Conservation (phyloP, 2,888 invertebrate species). For the Ceriagrion tenellum region DNA sequence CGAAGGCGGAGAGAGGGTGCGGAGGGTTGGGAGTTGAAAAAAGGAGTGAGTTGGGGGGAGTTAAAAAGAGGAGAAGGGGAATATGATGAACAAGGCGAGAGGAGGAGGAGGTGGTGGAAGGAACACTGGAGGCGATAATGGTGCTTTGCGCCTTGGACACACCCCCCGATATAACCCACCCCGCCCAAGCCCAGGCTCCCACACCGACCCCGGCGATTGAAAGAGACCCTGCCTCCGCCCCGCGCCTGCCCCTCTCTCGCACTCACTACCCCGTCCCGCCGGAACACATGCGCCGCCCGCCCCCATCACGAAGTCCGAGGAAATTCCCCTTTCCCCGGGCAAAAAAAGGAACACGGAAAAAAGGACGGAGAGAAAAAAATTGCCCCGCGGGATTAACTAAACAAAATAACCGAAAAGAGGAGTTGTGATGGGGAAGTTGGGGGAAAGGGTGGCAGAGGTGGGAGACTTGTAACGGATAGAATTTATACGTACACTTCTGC, state of each 20-base stretch:
- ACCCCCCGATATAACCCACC: neutral
- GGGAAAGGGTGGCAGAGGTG: neutral
- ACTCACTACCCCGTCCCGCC: neutral
- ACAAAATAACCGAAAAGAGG: constrained; percentile 17
- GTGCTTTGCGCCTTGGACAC: constrained; percentile 58
- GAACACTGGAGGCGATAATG: constrained; percentile 57
- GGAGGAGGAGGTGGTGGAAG: neutral
- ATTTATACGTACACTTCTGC: constrained; percentile 24
- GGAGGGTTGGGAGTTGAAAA: neutral
- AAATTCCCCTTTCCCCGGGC: constrained; percentile 33
- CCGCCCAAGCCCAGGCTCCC: neutral
- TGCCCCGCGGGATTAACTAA: constrained; percentile 17
- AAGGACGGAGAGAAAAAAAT: neutral
- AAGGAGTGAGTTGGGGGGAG: too few relatives aligned
- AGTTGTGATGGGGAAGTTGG: neutral
- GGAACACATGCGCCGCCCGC: neutral
- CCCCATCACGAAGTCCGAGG: neutral
- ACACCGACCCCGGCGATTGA: neutral
- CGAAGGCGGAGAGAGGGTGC: neutral
- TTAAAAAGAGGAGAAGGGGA: neutral
- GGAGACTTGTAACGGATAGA: constrained; percentile 22
- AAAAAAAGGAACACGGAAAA: neutral
- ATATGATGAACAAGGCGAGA: constrained; percentile 10
- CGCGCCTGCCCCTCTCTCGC: neutral
- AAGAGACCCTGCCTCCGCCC: neutral